Base-by-base conservation (phyloP, 2,797 vertebrate genomes). In the Atherinosoma microstoma region DNA sequence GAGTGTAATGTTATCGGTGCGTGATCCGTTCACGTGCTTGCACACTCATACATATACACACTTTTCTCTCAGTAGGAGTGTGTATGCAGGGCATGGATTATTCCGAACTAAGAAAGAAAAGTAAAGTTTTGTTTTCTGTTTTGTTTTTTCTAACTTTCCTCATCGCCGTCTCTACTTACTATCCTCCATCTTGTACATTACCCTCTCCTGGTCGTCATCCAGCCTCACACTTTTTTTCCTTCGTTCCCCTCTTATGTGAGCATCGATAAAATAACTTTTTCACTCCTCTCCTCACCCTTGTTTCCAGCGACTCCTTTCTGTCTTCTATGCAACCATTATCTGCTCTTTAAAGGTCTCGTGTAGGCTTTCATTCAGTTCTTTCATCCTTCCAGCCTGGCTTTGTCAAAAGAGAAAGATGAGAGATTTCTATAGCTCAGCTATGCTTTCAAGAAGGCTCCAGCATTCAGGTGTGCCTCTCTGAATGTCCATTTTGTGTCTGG, bases 1-100 rank as follows among this genome's bases (percentile, higher is more conserved):
- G 84, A 92, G 84, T 92, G 89, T 94, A 93, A 94, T 94, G 87
- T 92, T 93, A 94, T 93, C 85, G 16, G 70, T 80, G 85, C 73
- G 70, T 87, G 87, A 92, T 94, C 87, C 84, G 15, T 78, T 87
- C 84, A 75, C 76, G 63, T 71, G 45, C 63, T 7, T 58, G 53
- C 83, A 74, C 73, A 45, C 51, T 30, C 27, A n/a, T 62, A 30
- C 82, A 85, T 70, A 70, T 60, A 53, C 77, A 77, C 84, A 86
- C 40, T 69, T 64, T 63, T 56, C 22, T 27, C 45, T 66, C 58
- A 75, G 61, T 83, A 76, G 47, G 70, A 84, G 64, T 71, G 79
- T 66, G 64, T 82, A 90, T 89, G n/a, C 90, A 91, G 88, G 82
- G 20, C 86, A 84, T 38, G 81, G 82, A 90, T 90, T 89, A 89